Base-by-base conservation (phyloP, 2,888 invertebrate species). In the Drosophila mimetica region DNA sequence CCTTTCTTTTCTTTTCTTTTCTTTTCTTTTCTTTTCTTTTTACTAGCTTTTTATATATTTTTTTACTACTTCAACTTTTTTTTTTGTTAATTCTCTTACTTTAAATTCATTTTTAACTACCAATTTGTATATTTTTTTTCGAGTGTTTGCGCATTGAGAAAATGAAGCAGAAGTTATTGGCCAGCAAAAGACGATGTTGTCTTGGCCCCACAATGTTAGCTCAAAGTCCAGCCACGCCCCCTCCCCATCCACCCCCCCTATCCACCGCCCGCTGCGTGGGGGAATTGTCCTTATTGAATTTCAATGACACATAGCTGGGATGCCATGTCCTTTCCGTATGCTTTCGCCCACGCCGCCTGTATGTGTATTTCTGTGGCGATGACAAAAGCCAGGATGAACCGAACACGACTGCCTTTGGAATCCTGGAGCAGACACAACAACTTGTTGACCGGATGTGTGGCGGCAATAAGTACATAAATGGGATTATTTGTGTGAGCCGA, bases 391-490 rank as follows among this genome's bases (percentile, higher is more conserved):
- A 54, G 50, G 44, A 32, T 50, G 54, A 28, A 28, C 50, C 13
- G 28, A 48, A 50, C 55, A 57, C 51, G 54, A 64, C 54, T 66
- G 67, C 59, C 52, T 42, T 37, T 11, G 46, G 52, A 60, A 50
- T 55, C 51, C 39, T 58, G 44, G 42, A 54, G 58, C 54, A 71
- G 60, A 67, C 52, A 70, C 69, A 70, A 67, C 81, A 85, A 84
- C 84, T 84, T 84, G 84, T 84, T 84, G 86, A 83, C 83, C 85
- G 85, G 81, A 85, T 76, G 76, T 80, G 79, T 71, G 79, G 79
- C 60, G 76, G 71, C 85, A 75, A 81, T 83, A 83, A 83, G 85
- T 77, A 81, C 79, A 76, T 81, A 81, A 85, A 83, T 81, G 76
- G 73, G 86, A 84, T 84, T 85, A 85, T 83, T 71, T 84, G 71